A percentile compares a stretch with the other conserved stretches of the same genome.
These are phyloP conservation scores for Nothocercus julius DNA, from an alignment of 2,113 vertebrate genomes.

Conservation along the genomic window DNA sequence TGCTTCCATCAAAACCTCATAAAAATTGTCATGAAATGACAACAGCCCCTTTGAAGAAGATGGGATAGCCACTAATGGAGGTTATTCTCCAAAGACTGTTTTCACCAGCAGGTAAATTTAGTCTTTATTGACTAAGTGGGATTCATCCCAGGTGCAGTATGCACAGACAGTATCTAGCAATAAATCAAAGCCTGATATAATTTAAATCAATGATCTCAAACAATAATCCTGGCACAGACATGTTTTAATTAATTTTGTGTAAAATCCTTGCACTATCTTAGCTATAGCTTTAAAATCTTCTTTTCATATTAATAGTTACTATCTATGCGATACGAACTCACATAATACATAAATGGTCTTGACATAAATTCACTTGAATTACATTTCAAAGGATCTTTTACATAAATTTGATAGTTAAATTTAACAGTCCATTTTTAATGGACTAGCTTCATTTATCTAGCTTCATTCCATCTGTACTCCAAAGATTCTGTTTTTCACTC, in stretches of 20 bases:
- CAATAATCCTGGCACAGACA: fast-evolving
- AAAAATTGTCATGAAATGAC: neutral
- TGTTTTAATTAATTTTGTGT: neutral
- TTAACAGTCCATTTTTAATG: neutral
- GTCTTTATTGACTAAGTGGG: neutral
- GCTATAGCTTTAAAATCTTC: neutral
- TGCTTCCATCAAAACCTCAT: neutral
- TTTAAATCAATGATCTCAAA: neutral
- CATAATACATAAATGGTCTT: neutral
- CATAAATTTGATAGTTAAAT: neutral
- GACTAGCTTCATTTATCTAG: neutral
- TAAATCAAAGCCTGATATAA: neutral
- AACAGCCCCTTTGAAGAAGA: neutral
- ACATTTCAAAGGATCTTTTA: neutral
- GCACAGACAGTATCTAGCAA: neutral
- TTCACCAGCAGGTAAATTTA: neutral
- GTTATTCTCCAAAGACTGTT: neutral
- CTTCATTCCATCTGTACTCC: neutral
- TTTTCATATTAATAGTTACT: neutral
- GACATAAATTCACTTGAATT: neutral
- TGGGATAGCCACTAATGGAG: fast-evolving
- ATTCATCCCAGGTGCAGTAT: neutral
- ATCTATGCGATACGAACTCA: neutral
- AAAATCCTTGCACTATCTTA: neutral
- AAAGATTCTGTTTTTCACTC: neutral